Evolutionary conservation across 2,113 vertebrate genomes (phyloP).

Genomic region (Orcinus orca): DNA sequence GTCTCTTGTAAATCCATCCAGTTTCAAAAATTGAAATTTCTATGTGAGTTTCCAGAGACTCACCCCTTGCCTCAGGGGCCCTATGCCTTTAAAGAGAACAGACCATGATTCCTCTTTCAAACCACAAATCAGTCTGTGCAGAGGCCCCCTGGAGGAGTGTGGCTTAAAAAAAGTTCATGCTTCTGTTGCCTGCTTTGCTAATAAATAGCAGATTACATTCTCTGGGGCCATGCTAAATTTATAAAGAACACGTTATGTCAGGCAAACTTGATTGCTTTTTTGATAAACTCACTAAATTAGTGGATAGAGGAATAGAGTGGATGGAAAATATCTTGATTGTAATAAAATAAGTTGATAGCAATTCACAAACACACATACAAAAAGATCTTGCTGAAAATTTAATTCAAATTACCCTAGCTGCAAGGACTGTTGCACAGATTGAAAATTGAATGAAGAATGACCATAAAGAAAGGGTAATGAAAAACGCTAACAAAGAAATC

Average conservation of each 20-base stretch:
- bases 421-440: background rate
- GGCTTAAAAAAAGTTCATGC: background rate
- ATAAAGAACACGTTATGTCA: slow-evolving; percentile 52
- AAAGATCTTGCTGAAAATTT: slow-evolving; percentile 61
- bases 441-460: slow-evolving; percentile 62
- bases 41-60: background rate
- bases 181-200: slow-evolving; percentile 26
- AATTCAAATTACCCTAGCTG: slow-evolving; percentile 61
- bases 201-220: slow-evolving; percentile 62
- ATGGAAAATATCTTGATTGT: slow-evolving; percentile 59
- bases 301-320: slow-evolving; percentile 46
- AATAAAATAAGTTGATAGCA: slow-evolving; percentile 58
- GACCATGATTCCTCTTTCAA: background rate
- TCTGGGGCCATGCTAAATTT: slow-evolving; percentile 63
- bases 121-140: background rate
- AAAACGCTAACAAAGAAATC: slow-evolving; percentile 61
- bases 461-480: slow-evolving; percentile 52
- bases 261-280: slow-evolving; percentile 66
- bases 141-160: background rate
- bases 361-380: slow-evolving; percentile 39
- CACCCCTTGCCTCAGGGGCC: background rate
- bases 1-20: background rate
- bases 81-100: background rate
- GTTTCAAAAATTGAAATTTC: slow-evolving; percentile 36
- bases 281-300: slow-evolving; percentile 67